Base-by-base conservation (phyloP, 2,113 vertebrate species). In the Centropus unirufus region DNA sequence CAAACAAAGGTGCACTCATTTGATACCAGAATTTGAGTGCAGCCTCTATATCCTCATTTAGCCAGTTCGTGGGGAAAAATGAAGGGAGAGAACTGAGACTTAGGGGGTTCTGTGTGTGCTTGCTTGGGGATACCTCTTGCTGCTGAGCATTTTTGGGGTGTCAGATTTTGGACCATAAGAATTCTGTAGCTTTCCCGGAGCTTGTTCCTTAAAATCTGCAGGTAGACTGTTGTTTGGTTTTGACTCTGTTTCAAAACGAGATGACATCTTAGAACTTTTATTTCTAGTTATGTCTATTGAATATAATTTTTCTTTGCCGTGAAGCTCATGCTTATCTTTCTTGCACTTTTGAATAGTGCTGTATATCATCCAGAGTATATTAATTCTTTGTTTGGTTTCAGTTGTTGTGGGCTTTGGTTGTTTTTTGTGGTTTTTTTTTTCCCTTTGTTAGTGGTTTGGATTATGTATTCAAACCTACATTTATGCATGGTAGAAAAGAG, bases 181-280 rank as follows among this genome's bases (percentile, higher is more conserved):
- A 30, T n/a, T 62, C n/a, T 59, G 8, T 72, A 32, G 36, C 13
- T 70, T 83, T 78, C 9, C 26, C n/a, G 40, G 47, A 74, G 77
- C 44, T 77, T 90, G 0, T 92, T 92, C 68, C 42, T 40, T 92
- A 34, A 87, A 93, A 93, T 89, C 87, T 95, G 49, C 46, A 82
- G 58, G 66, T 91, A 59, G 88, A 52, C 76, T 32, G 46, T 67
- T 83, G 24, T 24, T 83, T 1, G 5, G 11, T 73, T 73, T 59
- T 93, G 12, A 64, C 21, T 84, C 36, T 54, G 67, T n/a, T 76
- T 94, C n/a, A 47, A 32, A 78, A 9, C 47, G 17, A 47, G 26
- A 27, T 54, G 52, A 9, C 30, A 42, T 39, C 10, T 24, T n/a
- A 29, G 49, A 79, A 47, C 55, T 29, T 63, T 32, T 46, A 5